These are phyloP conservation scores for Strix uralensis DNA, from an alignment of 2,113 vertebrate species.

Conservation along the genomic window DNA sequence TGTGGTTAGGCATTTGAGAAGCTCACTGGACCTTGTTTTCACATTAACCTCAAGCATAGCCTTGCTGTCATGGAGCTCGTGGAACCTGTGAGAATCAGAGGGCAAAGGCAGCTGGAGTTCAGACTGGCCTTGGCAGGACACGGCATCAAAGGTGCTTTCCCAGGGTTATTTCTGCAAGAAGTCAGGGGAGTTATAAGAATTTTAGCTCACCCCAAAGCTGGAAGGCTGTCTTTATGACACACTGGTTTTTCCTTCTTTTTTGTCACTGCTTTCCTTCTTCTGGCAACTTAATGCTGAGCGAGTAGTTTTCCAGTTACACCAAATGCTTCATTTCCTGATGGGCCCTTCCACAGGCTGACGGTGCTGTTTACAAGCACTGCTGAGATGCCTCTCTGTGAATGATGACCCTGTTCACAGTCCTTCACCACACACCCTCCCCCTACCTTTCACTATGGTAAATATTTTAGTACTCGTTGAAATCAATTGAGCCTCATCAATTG, in stretches of 20 bases:
- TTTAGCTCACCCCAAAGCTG: not conserved
- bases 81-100: not conserved
- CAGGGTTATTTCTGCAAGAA: not conserved
- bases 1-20: not conserved
- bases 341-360: not conserved
- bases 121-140: not conserved
- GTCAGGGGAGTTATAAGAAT: not conserved
- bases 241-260: not conserved
- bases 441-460: conserved; percentile 64
- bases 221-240: not conserved
- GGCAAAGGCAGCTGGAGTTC: not conserved
- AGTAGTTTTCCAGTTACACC: not conserved
- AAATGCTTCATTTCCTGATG: not conserved
- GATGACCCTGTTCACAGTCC: not conserved
- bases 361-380: not conserved
- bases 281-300: not conserved
- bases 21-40: not conserved
- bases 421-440: not conserved
- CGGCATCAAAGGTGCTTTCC: not conserved
- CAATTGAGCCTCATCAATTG: conserved; percentile 85
- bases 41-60: not conserved
- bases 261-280: not conserved
- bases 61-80: not conserved
- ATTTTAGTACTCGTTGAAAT: conserved; percentile 81
- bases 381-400: conserved; percentile 1